A percentile compares a stretch with the other conserved stretches of the same genome.
Conservation (phyloP, 1,140 invertebrate species). For the Caerostris darwini region DNA sequence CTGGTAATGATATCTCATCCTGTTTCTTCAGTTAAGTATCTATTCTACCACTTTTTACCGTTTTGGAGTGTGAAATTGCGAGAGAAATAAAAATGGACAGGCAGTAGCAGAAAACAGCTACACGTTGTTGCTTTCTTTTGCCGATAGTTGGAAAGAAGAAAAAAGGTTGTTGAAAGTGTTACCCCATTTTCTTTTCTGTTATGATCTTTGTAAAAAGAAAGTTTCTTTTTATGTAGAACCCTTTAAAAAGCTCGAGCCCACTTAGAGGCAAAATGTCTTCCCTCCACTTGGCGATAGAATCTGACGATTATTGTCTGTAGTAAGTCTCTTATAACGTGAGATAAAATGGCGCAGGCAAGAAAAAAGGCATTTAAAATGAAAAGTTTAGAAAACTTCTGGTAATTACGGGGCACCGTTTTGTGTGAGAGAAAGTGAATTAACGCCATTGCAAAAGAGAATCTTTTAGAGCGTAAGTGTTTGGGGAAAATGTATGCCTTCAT, state of each 20-base stretch:
- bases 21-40: conserved; percentile 3
- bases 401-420: not conserved
- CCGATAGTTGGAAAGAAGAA: not conserved
- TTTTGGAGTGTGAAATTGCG: not conserved
- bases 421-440: too few species aligned
- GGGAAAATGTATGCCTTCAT: too few species aligned
- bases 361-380: not conserved
- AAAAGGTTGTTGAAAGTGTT: not conserved
- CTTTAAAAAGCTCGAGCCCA: not conserved
- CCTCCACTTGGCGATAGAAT: not conserved
- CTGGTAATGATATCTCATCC: conserved; percentile 6
- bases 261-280: not conserved
- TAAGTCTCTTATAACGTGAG: not conserved
- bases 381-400: not conserved
- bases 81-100: not conserved
- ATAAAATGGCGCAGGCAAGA: not conserved
- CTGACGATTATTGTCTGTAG: conserved; percentile 21
- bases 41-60: not conserved
- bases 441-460: too few species aligned
- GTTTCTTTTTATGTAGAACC: not conserved
- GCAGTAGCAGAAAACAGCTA: not conserved
- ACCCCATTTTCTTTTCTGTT: not conserved
- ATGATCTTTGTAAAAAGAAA: not conserved
- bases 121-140: not conserved
- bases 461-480: too few species aligned